These are phyloP conservation scores for Boloria euphrosyne DNA, from an alignment of 2,888 invertebrate genomes.

Conservation along the genomic window DNA sequence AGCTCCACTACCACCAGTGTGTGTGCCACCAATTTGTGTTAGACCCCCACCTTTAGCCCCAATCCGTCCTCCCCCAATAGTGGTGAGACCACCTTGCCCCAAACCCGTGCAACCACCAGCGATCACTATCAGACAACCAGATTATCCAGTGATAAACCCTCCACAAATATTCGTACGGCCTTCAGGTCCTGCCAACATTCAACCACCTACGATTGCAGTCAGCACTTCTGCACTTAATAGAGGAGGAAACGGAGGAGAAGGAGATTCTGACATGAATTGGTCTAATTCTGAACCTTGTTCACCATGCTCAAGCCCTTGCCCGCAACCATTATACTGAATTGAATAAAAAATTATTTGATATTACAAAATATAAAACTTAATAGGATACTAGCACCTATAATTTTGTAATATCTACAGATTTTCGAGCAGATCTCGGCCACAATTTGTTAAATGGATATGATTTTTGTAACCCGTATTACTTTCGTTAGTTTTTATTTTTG, in stretches of 20 bases:
- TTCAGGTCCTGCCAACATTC: conserved; percentile 50
- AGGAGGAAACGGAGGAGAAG: conserved; percentile 12
- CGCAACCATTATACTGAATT: not conserved
- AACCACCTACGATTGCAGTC: conserved; percentile 53
- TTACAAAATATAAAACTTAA: not conserved
- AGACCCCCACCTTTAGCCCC: conserved; percentile 49
- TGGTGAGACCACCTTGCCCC: conserved; percentile 53
- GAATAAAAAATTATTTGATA: conserved; percentile 1
- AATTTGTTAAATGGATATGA: not conserved
- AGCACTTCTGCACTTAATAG: conserved; percentile 31
- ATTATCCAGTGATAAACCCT: conserved; percentile 41
- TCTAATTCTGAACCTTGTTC: not conserved
- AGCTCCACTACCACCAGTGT: conserved; percentile 48
- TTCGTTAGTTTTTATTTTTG: conserved; percentile 51
- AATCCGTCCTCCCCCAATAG: conserved; percentile 55
- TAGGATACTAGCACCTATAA: not conserved
- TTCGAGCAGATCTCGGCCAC: conserved; percentile 2
- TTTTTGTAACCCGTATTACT: conserved; percentile 49
- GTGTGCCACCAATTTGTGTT: conserved; percentile 56
- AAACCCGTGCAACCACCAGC: conserved; percentile 48
- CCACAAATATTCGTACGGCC: conserved; percentile 55
- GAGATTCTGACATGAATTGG: conserved; percentile 10
- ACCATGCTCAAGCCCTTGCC: not conserved
- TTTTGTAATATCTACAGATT: not conserved
- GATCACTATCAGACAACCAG: conserved; percentile 49